Percentiles rank a stretch among this genome's conserved stretches.
These are phyloP conservation scores for Cyprinodon variegatus DNA, from an alignment of 2,113 vertebrate species.

Conservation along the genomic window DNA sequence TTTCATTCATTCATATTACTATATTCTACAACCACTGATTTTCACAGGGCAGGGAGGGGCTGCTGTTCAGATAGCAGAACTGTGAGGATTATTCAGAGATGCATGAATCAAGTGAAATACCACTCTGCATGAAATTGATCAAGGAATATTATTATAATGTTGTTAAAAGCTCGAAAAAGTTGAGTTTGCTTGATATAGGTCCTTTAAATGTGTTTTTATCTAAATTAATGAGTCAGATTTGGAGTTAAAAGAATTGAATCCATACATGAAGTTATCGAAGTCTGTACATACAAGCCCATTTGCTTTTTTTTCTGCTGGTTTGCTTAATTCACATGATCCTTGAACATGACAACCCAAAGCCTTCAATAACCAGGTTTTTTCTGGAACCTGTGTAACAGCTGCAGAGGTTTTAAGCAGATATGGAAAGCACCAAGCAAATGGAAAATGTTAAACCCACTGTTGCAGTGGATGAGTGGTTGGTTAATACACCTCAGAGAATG, in stretches of 20 bases:
- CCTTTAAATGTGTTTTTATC: no score
- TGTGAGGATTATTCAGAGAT: no score
- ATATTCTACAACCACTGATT: no score
- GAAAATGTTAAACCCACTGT: conserved; percentile 5
- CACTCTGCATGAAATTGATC: no score
- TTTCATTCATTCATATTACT: no score
- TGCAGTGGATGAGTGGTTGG: neutral
- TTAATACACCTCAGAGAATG: neutral
- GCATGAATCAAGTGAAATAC: no score
- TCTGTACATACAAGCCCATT: neutral
- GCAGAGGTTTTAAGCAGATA: conserved; percentile 9
- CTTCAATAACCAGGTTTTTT: conserved; percentile 19
- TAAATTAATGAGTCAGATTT: neutral
- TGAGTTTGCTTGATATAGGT: no score
- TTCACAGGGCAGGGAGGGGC: no score
- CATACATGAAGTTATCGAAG: neutral
- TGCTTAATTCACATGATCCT: conserved; percentile 20
- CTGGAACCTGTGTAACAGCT: conserved; percentile 20
- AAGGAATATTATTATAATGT: no score
- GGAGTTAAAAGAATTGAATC: neutral
- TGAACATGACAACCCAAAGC: conserved; percentile 12
- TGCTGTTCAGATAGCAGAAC: no score
- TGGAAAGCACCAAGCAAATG: conserved; percentile 17
- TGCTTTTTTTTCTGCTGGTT: neutral
- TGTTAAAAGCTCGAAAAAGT: no score